Conservation (phyloP, 2,888 invertebrate genomes). For the Halictus quadricinctus region DNA sequence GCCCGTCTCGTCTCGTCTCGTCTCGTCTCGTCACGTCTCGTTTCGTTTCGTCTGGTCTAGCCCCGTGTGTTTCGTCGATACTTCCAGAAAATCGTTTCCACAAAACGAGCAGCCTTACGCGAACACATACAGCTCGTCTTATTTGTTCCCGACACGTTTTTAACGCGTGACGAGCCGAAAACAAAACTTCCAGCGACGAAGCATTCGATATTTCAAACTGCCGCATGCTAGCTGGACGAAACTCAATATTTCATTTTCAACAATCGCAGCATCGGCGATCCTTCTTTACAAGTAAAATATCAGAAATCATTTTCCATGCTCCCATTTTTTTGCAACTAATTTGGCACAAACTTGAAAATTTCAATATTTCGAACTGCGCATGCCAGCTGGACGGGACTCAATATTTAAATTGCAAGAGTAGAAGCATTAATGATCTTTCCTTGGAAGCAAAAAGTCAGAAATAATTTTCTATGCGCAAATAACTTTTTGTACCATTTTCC, state of each 20-base stretch:
- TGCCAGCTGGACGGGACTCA: background rate
- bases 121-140: background rate
- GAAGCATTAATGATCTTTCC: background rate
- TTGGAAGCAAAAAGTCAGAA: background rate
- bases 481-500: background rate
- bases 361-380: background rate
- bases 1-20: background rate
- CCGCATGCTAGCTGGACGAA: background rate
- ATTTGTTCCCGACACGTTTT: background rate
- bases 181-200: background rate
- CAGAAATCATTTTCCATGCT: background rate
- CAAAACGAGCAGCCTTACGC: background rate
- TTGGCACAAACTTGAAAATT: no score
- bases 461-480: background rate
- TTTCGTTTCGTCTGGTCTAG: background rate
- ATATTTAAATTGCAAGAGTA: background rate
- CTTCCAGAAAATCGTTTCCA: slow-evolving; percentile 13
- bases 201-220: background rate
- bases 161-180: background rate
- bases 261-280: background rate
- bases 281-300: background rate
- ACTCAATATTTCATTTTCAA: background rate
- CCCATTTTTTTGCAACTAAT: no score
- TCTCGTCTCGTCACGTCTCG: background rate
- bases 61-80: slow-evolving; percentile 20